Conservation (phyloP, 2,888 invertebrate species). For the Drosophila incognita region DNA sequence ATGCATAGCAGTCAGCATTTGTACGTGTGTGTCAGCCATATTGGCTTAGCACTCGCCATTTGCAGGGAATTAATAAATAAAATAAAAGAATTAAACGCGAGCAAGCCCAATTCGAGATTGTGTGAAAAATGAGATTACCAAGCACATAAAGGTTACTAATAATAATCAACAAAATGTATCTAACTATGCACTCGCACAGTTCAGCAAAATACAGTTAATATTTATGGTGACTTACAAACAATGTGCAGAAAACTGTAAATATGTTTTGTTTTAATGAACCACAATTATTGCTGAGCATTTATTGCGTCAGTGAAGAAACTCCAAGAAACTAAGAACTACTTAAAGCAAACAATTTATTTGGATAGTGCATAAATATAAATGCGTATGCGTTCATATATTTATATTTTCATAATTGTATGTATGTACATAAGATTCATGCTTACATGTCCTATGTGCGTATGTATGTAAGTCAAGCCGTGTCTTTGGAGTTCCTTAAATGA, state of each 20-base stretch:
- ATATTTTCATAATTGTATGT: slow-evolving; percentile 6
- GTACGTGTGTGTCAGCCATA: slow-evolving; percentile 50
- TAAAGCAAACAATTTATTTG: not conserved
- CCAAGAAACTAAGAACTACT: not conserved
- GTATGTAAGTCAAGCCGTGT: slow-evolving; percentile 11
- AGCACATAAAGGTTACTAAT: slow-evolving; percentile 28
- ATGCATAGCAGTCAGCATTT: slow-evolving; percentile 29
- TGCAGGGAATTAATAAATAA: slow-evolving; percentile 62
- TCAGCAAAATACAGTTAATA: slow-evolving; percentile 3
- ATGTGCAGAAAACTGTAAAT: slow-evolving; percentile 38
- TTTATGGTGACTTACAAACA: slow-evolving; percentile 27
- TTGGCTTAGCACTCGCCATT: slow-evolving; percentile 58
- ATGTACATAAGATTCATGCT: slow-evolving; percentile 34
- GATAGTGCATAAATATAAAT: not conserved
- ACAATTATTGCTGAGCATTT: not conserved
- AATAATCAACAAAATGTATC: not conserved
- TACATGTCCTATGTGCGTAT: slow-evolving; percentile 20
- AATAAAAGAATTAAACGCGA: slow-evolving; percentile 24
- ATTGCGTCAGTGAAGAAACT: not conserved
- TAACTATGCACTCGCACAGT: not conserved
- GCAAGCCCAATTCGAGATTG: slow-evolving; percentile 11
- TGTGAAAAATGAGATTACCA: slow-evolving; percentile 34
- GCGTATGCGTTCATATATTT: slow-evolving; percentile 1
- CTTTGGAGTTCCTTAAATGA: not conserved
- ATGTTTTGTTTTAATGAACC: slow-evolving; percentile 26